phyloP scores from a whole-genome alignment of 2,888 invertebrate genomes.

The Hypercompe scribonia region DNA sequence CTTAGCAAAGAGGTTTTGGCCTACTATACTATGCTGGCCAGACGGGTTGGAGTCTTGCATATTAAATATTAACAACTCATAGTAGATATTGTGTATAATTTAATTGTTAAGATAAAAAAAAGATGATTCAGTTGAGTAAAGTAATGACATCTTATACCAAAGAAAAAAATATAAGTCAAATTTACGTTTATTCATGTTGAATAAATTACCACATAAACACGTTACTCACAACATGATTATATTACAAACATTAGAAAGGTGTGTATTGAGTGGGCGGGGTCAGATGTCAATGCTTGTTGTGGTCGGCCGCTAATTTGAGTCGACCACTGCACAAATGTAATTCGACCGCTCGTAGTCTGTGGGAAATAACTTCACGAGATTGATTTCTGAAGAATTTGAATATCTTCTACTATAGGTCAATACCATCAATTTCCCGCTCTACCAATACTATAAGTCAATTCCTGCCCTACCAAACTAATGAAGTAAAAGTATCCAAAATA shows the following conservation, averaged over 20 bases:
- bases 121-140: neutral
- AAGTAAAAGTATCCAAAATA: too few species aligned
- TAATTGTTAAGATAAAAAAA: too few species aligned
- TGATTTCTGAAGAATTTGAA: neutral
- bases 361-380: conserved; percentile 12
- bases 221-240: conserved; percentile 13
- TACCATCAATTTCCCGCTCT: too few species aligned
- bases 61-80: too few species aligned
- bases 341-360: conserved; percentile 31
- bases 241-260: conserved; percentile 44
- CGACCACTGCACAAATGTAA: conserved; percentile 50
- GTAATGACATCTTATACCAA: neutral
- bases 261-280: conserved; percentile 33
- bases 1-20: too few species aligned
- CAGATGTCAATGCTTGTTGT: conserved; percentile 50
- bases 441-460: too few species aligned
- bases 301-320: conserved; percentile 46
- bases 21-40: too few species aligned
- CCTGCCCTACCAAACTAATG: too few species aligned
- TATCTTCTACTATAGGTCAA: neutral
- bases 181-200: neutral
- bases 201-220: conserved; percentile 8
- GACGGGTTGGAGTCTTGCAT: too few species aligned
- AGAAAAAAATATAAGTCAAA: neutral
- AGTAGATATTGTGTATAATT: too few species aligned